Conservation (phyloP, 2,888 invertebrate genomes). For the Tromatobia lineatoria region DNA sequence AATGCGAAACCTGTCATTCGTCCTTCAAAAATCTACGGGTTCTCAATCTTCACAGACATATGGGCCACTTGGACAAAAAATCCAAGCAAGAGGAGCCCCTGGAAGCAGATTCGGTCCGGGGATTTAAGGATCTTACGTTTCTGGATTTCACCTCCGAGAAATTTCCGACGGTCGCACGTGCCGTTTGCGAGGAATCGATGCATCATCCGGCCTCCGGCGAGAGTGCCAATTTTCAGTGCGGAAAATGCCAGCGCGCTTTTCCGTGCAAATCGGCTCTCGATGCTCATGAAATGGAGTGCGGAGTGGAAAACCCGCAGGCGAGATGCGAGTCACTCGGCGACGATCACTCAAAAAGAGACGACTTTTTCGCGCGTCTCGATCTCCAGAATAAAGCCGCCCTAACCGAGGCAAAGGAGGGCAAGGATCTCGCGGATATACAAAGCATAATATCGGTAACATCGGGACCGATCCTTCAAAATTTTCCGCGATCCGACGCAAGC, state of each 20-base stretch:
- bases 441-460: conserved; percentile 93
- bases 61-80: conserved; percentile 87
- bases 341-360: conserved; percentile 89
- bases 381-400: conserved; percentile 90
- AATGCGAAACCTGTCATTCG: conserved; percentile 91
- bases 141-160: conserved; percentile 93
- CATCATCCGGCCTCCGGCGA: conserved; percentile 88
- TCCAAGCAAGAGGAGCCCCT: conserved; percentile 70
- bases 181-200: conserved; percentile 90
- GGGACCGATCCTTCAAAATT: conserved; percentile 76
- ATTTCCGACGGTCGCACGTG: conserved; percentile 92
- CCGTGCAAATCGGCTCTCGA: conserved; percentile 90
- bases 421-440: conserved; percentile 94
- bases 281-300: conserved; percentile 89
- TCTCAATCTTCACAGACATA: conserved; percentile 90
- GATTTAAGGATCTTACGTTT: conserved; percentile 91
- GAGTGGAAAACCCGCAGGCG: conserved; percentile 88
- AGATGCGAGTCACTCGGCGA: conserved; percentile 88
- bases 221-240: conserved; percentile 89
- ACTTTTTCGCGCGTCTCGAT: conserved; percentile 93
- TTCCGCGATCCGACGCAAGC: conserved; percentile 74
- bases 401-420: conserved; percentile 85
- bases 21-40: conserved; percentile 91
- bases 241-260: conserved; percentile 90
- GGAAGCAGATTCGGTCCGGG: conserved; percentile 87